Percentiles rank a stretch among this genome's conserved stretches.
phyloP scores from a whole-genome alignment of 1,140 invertebrate species.

The Trichonephila clavata region DNA sequence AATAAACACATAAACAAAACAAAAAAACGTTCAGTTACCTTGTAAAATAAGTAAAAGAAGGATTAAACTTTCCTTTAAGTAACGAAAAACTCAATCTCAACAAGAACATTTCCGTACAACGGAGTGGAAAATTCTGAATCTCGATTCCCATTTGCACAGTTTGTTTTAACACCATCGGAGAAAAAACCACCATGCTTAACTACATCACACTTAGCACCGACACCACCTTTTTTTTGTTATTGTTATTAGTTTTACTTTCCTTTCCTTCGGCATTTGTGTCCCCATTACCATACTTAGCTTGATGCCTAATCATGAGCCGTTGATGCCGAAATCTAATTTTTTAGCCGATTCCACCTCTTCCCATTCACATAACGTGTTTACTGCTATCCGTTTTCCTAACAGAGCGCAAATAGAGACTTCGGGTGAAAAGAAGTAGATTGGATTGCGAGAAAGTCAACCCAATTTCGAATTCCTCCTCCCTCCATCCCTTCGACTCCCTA shows the following conservation, averaged over 20 bases:
- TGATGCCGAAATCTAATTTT: constrained; percentile 71
- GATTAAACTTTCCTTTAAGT: background rate
- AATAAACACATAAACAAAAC: no score
- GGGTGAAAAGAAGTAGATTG: constrained; percentile 57
- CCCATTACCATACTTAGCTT: constrained; percentile 48
- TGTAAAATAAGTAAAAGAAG: background rate
- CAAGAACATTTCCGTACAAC: background rate
- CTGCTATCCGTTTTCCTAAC: background rate
- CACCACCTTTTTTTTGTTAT: background rate
- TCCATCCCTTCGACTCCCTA: background rate
- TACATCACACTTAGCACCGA: constrained; percentile 1
- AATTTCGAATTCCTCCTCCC: constrained; percentile 62
- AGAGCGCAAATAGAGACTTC: constrained; percentile 43
- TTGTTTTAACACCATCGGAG: background rate
- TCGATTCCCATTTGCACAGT: constrained; percentile 33
- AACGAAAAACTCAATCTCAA: background rate
- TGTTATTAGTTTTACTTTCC: no score
- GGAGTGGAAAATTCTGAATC: constrained; percentile 30
- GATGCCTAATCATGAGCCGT: constrained; percentile 31
- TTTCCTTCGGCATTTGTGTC: background rate
- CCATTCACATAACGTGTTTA: constrained; percentile 1
- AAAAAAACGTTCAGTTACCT: background rate
- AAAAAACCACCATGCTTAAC: constrained; percentile 46
- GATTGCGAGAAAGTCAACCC: constrained; percentile 73
- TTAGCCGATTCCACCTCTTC: constrained; percentile 30